Conservation (phyloP, 2,888 invertebrate species). For the Cheilosia vernalis region DNA sequence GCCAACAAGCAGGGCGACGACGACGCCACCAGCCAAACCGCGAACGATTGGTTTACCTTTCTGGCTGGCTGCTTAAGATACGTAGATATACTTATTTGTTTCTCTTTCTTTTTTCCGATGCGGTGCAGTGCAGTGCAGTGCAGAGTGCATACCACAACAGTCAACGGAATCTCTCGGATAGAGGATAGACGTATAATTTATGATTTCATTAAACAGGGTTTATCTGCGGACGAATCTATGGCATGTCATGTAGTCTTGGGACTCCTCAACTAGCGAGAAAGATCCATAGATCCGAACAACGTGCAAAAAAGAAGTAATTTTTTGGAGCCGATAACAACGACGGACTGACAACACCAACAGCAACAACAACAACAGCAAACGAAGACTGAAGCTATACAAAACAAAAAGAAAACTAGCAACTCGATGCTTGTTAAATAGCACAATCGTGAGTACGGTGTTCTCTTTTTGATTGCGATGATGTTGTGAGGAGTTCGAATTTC, state of each 20-base stretch:
- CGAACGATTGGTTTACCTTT: conserved; percentile 60
- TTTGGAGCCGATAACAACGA: conserved; percentile 76
- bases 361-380: conserved; percentile 17
- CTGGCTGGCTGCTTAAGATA: conserved; percentile 35
- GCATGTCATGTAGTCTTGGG: conserved; percentile 78
- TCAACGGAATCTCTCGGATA: conserved; percentile 70
- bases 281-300: conserved; percentile 75
- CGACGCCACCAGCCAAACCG: conserved; percentile 51
- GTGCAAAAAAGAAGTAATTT: conserved; percentile 77
- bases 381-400: conserved; percentile 31
- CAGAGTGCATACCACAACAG: conserved; percentile 53
- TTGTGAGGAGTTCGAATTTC: conserved; percentile 73
- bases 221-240: conserved; percentile 81
- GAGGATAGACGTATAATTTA: conserved; percentile 79
- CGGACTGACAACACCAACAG: conserved; percentile 60
- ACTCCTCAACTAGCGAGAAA: conserved; percentile 67
- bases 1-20: conserved; percentile 68
- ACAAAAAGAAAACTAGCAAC: conserved; percentile 30
- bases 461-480: conserved; percentile 76
- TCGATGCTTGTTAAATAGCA: conserved; percentile 76
- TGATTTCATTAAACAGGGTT: conserved; percentile 83
- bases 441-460: conserved; percentile 77
- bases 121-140: conserved; percentile 13
- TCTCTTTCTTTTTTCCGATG: not conserved
- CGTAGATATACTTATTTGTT: conserved; percentile 21